phyloP scores from a whole-genome alignment of 2,797 vertebrate species.

The Amblyopsis hoosieri region DNA sequence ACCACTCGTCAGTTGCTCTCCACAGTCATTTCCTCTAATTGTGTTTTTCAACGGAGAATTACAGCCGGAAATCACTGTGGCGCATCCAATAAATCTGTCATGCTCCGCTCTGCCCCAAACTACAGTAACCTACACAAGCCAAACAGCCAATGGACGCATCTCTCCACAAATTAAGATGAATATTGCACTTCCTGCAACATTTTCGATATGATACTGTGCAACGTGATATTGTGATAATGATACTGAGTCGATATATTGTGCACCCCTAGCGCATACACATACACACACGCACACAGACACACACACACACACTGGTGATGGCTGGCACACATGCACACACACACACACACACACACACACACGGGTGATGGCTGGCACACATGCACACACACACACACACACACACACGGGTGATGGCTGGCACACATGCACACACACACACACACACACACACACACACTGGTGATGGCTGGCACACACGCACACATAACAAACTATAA shows the following conservation, averaged over 20 bases:
- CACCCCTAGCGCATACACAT: background rate
- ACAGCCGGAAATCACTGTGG: slow-evolving; percentile 30
- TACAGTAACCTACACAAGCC: too few relatives aligned
- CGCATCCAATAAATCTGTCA: slow-evolving; percentile 38
- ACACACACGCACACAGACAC: background rate
- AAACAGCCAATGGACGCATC: too few relatives aligned
- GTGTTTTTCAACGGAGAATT: slow-evolving; percentile 55
- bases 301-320: background rate
- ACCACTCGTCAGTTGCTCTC: background rate
- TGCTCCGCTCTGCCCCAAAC: slow-evolving; percentile 17
- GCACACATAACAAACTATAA: too few relatives aligned
- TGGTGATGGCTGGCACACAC: too few relatives aligned
- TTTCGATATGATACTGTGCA: too few relatives aligned
- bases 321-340: too few relatives aligned
- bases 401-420: background rate
- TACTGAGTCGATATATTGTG: too few relatives aligned
- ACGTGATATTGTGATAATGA: too few relatives aligned
- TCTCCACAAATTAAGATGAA: too few relatives aligned
- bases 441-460: background rate
- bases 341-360: background rate
- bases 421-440: slow-evolving; percentile 1
- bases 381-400: slow-evolving; percentile 6
- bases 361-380: background rate
- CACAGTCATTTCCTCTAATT: slow-evolving; percentile 52
- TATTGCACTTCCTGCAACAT: too few relatives aligned